Evolutionary conservation across 2,888 invertebrate species (phyloP).

Genomic region (Phyllotreta striolata): DNA sequence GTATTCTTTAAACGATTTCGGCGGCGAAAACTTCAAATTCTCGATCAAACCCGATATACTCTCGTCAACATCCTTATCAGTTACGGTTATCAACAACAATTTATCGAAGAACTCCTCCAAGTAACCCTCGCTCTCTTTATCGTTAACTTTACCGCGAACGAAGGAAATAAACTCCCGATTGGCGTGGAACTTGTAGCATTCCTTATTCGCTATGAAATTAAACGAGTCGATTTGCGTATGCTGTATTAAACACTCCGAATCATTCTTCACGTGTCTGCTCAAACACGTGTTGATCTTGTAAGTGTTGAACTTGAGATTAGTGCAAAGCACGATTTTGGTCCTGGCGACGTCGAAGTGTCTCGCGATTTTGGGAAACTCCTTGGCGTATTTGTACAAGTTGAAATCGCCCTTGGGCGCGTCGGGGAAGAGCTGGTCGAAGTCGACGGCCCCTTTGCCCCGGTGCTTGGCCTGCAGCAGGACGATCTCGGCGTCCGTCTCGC

Average conservation of each 20-base stretch:
- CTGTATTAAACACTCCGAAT: neutral
- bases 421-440: conserved; percentile 1
- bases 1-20: neutral
- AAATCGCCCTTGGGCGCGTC: neutral
- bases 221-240: neutral
- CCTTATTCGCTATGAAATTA: neutral
- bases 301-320: neutral
- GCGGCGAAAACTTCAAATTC: neutral
- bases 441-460: neutral
- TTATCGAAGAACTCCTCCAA: conserved; percentile 6
- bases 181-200: neutral
- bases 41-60: neutral
- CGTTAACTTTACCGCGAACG: neutral
- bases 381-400: conserved; percentile 11
- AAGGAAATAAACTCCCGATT: neutral
- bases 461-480: conserved; percentile 13
- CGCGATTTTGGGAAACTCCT: neutral
- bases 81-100: conserved; percentile 3
- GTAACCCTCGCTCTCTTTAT: neutral
- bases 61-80: conserved; percentile 4
- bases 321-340: conserved; percentile 3
- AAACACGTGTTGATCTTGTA: neutral
- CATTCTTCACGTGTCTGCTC: neutral
- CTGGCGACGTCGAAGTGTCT: neutral
- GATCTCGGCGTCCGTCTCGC: neutral